Evolutionary conservation across 2,888 invertebrate genomes (phyloP).

Genomic region (Syritta pipiens): DNA sequence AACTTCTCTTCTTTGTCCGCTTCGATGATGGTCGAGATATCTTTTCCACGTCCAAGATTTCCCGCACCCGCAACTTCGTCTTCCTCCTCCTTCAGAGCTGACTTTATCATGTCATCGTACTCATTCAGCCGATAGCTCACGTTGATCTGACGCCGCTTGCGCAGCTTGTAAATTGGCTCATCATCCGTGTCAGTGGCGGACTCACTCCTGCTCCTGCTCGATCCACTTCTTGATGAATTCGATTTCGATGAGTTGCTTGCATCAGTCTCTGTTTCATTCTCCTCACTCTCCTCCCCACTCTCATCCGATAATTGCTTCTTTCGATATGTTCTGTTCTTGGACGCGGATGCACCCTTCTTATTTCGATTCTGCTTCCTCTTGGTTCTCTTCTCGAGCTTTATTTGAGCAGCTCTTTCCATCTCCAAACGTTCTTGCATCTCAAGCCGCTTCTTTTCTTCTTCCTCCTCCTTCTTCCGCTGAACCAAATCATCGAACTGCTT

Average conservation of each 20-base stretch:
- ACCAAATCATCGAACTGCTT: conserved; percentile 88
- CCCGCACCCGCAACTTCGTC: conserved; percentile 88
- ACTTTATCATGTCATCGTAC: conserved; percentile 96
- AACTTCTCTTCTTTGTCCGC: conserved; percentile 86
- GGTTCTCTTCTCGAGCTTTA: conserved; percentile 70
- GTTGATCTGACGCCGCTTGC: conserved; percentile 89
- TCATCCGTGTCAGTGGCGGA: conserved; percentile 80
- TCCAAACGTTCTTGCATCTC: conserved; percentile 72
- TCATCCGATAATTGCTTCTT: conserved; percentile 31
- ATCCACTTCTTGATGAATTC: conserved; percentile 70
- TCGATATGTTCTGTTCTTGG: neutral
- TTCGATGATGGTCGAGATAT: conserved; percentile 93
- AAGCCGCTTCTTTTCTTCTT: conserved; percentile 72
- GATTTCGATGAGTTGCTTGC: conserved; percentile 68
- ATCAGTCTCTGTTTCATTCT: conserved; percentile 71
- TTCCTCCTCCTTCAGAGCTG: conserved; percentile 89
- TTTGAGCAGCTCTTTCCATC: conserved; percentile 78
- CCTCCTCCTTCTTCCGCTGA: conserved; percentile 78
- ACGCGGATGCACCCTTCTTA: conserved; percentile 57
- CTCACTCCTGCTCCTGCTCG: conserved; percentile 70
- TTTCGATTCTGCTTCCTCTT: conserved; percentile 62
- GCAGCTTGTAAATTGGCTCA: conserved; percentile 90
- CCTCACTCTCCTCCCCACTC: conserved; percentile 47
- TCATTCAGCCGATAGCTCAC: conserved; percentile 94
- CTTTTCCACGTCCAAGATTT: conserved; percentile 92